Conservation (phyloP, 2,113 vertebrate genomes). For the Pandion haliaetus region DNA sequence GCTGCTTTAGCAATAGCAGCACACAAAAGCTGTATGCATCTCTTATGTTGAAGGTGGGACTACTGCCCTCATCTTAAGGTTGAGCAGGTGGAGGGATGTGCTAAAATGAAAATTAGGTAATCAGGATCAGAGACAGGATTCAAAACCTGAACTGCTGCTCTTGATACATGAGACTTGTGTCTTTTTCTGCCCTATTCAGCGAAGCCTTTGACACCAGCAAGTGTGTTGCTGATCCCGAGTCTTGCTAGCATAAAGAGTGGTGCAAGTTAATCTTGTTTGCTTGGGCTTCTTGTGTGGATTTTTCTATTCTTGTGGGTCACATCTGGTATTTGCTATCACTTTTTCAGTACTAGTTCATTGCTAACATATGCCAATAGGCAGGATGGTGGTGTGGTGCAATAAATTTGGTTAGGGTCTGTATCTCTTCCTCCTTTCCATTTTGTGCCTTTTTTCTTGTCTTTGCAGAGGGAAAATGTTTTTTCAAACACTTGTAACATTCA, state of each 20-base stretch:
- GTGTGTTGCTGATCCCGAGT: not conserved
- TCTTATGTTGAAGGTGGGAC: not conserved
- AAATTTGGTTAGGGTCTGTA: not conserved
- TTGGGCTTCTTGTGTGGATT: not conserved
- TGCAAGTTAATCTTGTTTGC: not conserved
- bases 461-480: not conserved
- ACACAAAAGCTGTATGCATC: not conserved
- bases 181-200: not conserved
- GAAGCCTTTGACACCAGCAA: not conserved
- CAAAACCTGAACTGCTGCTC: not conserved
- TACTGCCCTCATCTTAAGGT: not conserved
- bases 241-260: not conserved
- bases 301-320: not conserved
- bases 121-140: not conserved
- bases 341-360: not conserved
- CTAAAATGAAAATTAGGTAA: not conserved
- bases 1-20: not conserved
- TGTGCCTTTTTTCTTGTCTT: not conserved
- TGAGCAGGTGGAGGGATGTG: not conserved
- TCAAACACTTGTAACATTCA: not conserved
- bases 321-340: not conserved
- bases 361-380: not conserved
- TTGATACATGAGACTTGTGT: not conserved
- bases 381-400: not conserved
- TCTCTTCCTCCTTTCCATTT: not conserved